phyloP scores from a whole-genome alignment of 2,797 vertebrate species.

The Macrochelys suwanniensis region DNA sequence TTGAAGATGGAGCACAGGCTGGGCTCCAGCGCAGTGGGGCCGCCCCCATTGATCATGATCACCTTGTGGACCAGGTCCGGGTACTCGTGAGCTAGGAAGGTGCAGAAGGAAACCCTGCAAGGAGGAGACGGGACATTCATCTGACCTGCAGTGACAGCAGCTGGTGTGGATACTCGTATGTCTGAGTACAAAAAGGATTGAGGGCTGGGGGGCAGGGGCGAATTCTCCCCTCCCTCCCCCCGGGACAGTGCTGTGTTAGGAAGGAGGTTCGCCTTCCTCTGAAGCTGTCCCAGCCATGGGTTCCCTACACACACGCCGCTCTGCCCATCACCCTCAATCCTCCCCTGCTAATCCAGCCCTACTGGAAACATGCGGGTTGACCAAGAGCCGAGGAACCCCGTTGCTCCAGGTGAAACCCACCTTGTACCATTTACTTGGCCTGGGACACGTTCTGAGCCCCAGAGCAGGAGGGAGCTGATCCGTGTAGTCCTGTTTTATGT shows the following conservation, averaged over 20 bases:
- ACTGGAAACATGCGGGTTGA: too few relatives aligned
- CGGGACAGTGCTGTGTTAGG: background rate
- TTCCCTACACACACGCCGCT: too few relatives aligned
- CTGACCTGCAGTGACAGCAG: too few relatives aligned
- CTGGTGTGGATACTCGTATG: background rate
- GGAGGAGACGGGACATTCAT: background rate
- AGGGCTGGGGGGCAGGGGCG: background rate
- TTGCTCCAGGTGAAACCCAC: background rate
- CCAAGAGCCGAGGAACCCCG: background rate
- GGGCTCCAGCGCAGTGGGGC: slow-evolving; percentile 96
- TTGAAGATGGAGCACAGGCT: slow-evolving; percentile 98
- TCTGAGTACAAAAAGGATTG: background rate
- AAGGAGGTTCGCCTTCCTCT: background rate
- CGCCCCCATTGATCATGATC: slow-evolving; percentile 98
- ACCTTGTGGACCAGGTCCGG: slow-evolving; percentile 97
- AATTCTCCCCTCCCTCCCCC: background rate
- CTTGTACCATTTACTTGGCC: background rate
- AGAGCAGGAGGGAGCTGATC: background rate
- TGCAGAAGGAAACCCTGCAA: slow-evolving; percentile 95
- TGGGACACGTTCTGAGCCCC: fast-evolving
- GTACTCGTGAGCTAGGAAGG: slow-evolving; percentile 97
- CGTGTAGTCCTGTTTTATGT: too few relatives aligned
- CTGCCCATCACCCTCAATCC: background rate
- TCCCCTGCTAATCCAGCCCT: too few relatives aligned
- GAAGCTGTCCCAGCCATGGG: background rate